Conservation (phyloP, 1,140 invertebrate genomes). For the Xylocopa sonorina region DNA sequence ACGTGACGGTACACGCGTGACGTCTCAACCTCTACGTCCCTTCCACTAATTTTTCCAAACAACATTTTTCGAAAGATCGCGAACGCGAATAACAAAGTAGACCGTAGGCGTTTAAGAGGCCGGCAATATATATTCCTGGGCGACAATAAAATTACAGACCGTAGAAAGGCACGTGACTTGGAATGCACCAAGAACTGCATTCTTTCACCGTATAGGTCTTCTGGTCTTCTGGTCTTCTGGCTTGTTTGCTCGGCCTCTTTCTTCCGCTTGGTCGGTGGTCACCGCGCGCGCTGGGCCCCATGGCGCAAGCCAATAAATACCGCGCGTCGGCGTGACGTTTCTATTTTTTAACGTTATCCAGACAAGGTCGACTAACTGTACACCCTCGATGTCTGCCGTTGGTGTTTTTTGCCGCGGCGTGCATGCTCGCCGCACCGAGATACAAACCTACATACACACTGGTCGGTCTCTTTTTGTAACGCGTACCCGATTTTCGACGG, state of each 20-base stretch:
- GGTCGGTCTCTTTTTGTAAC: too few relatives aligned
- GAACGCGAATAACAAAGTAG: constrained; percentile 16
- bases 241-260: constrained; percentile 14
- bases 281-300: constrained; percentile 23
- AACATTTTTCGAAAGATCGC: background rate
- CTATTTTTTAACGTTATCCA: constrained; percentile 67
- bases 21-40: constrained; percentile 24
- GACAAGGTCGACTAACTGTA: constrained; percentile 79
- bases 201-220: constrained; percentile 21
- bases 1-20: constrained; percentile 26
- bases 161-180: constrained; percentile 35
- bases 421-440: background rate
- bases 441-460: constrained; percentile 8
- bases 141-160: constrained; percentile 54
- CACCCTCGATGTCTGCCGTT: constrained; percentile 62
- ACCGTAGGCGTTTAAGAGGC: constrained; percentile 4
- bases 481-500: constrained; percentile 17
- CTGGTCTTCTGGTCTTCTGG: too few relatives aligned
- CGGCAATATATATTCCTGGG: constrained; percentile 46
- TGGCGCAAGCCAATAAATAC: constrained; percentile 69
- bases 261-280: constrained; percentile 41
- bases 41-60: too few relatives aligned
- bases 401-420: constrained; percentile 19
- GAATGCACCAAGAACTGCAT: constrained; percentile 44
- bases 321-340: constrained; percentile 67